Percentiles rank a stretch among this genome's conserved stretches.
Conservation (phyloP, 2,113 vertebrate species). For the Notarius lentiginosus region DNA sequence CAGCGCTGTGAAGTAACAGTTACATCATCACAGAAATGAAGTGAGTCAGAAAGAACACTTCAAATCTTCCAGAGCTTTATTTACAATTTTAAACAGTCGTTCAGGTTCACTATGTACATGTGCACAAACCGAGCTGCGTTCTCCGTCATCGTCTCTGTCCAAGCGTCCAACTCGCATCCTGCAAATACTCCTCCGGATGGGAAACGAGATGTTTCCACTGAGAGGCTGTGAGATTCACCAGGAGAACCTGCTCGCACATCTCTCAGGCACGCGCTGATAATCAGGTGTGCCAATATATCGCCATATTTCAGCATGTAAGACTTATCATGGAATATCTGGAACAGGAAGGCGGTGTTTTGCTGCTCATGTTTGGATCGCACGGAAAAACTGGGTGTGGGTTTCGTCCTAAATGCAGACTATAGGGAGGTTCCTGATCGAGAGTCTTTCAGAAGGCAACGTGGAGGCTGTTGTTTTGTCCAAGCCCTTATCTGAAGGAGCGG, state of each 20-base stretch:
- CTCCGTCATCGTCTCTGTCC: slow-evolving; percentile 61
- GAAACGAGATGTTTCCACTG: neutral
- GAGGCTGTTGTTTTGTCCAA: neutral
- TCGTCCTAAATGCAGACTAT: neutral
- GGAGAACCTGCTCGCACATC: neutral
- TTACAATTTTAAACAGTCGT: slow-evolving; percentile 93
- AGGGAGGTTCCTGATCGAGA: neutral
- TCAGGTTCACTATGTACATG: slow-evolving; percentile 84
- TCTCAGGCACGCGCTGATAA: neutral
- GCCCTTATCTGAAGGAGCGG: neutral
- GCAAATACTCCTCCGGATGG: slow-evolving; percentile 12
- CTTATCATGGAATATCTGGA: neutral
- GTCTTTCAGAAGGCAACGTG: slow-evolving; percentile 10
- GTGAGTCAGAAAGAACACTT: neutral
- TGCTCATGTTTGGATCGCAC: neutral
- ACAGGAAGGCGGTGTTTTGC: neutral
- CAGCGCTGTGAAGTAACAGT: neutral
- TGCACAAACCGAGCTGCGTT: slow-evolving; percentile 79
- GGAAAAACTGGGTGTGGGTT: neutral
- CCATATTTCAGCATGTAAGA: too few species aligned
- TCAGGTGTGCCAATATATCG: neutral
- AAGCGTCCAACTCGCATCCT: slow-evolving; percentile 17
- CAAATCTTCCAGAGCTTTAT: slow-evolving; percentile 77
- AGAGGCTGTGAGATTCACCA: neutral
- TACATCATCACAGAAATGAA: neutral